Conservation (phyloP, 2,888 invertebrate genomes). For the Melanophora roralis region DNA sequence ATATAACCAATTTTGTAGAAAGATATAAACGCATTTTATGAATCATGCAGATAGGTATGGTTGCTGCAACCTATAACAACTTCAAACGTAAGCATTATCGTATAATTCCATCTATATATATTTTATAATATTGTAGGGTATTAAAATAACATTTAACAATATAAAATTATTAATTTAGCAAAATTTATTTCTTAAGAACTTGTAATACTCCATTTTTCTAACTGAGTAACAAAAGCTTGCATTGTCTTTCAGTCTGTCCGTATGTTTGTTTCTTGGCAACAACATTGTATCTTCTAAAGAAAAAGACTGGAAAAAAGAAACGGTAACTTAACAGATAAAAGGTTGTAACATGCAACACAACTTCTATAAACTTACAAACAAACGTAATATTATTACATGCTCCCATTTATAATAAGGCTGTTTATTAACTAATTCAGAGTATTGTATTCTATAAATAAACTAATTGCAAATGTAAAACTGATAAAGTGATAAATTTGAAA, state of each 20-base stretch:
- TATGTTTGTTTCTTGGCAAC: not conserved
- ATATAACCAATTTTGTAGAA: no score
- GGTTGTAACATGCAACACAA: conserved; percentile 37
- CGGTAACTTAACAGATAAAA: conserved; percentile 33
- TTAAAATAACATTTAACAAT: no score
- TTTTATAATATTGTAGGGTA: no score
- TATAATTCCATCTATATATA: no score
- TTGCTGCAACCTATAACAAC: no score
- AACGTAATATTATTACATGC: not conserved
- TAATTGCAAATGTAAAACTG: not conserved
- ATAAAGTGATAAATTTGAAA: not conserved
- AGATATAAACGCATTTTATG: no score
- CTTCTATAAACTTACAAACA: not conserved
- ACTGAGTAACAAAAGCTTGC: not conserved
- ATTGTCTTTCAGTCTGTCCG: not conserved
- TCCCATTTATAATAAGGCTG: not conserved
- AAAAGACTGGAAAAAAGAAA: conserved; percentile 11
- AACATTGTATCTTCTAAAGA: conserved; percentile 1
- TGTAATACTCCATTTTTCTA: conserved; percentile 3
- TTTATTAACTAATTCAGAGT: not conserved
- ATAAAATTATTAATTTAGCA: no score
- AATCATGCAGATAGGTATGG: no score
- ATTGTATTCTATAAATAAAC: conserved; percentile 19
- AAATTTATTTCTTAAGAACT: conserved; percentile 31
- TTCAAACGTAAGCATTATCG: no score